These are phyloP conservation scores for Zeuzera pyrina DNA, from an alignment of 2,888 invertebrate species.

Conservation along the genomic window DNA sequence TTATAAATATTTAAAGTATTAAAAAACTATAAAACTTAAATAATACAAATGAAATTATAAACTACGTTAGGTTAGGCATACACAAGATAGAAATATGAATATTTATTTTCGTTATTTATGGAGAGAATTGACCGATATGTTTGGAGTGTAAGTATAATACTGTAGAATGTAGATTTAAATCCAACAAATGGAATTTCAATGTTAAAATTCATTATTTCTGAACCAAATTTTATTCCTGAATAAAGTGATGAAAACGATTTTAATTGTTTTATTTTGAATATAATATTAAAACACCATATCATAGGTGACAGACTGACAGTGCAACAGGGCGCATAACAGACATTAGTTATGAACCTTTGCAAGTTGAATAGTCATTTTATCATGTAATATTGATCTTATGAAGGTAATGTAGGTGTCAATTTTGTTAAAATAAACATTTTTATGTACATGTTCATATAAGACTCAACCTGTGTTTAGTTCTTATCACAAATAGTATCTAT, in stretches of 20 bases:
- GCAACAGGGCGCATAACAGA: no score
- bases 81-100: slow-evolving; percentile 31
- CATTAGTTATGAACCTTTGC: no score
- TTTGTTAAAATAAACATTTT: no score
- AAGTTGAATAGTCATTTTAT: no score
- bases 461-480: no score
- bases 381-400: no score
- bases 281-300: no score
- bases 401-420: no score
- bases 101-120: slow-evolving; percentile 55
- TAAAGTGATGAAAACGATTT: slow-evolving; percentile 40
- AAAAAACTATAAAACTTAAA: slow-evolving; percentile 22
- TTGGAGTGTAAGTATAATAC: slow-evolving; percentile 29
- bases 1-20: slow-evolving; percentile 22
- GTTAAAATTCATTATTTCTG: slow-evolving; percentile 42
- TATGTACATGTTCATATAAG: no score
- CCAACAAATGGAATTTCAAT: slow-evolving; percentile 20
- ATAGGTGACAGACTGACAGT: no score
- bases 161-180: slow-evolving; percentile 19
- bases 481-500: no score
- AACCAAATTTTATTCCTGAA: slow-evolving; percentile 60
- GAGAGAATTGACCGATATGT: slow-evolving; percentile 22
- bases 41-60: slow-evolving; percentile 38
- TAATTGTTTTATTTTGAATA: slow-evolving; percentile 22
- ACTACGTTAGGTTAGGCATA: slow-evolving; percentile 31